Conservation (phyloP, 2,113 vertebrate species). For the Tachysurus fulvidraco region DNA sequence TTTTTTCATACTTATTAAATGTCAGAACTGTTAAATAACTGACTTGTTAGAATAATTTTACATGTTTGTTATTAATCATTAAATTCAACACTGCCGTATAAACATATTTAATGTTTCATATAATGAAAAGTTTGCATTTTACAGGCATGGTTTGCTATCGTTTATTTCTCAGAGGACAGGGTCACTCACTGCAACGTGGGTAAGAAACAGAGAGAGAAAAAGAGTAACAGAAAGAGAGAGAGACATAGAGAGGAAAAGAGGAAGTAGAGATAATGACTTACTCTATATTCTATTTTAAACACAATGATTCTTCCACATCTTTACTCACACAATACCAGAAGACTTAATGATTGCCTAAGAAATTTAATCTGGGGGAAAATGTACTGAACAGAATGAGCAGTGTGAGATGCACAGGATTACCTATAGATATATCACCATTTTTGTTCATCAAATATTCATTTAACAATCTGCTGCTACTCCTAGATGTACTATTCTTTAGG, state of each 20-base stretch:
- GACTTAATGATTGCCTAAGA: neutral
- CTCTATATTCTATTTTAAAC: neutral
- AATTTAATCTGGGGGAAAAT: neutral
- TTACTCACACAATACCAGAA: neutral
- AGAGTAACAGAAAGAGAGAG: neutral
- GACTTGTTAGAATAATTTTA: neutral
- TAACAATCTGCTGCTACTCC: neutral
- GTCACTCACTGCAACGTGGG: neutral
- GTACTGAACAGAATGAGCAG: neutral
- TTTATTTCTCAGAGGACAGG: neutral
- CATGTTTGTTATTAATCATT: neutral
- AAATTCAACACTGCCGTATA: neutral
- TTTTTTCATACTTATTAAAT: neutral
- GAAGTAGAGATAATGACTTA: neutral
- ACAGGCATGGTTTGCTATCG: too few species aligned
- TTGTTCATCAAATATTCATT: constrained; percentile 16
- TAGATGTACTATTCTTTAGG: neutral
- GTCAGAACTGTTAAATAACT: neutral
- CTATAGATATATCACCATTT: neutral
- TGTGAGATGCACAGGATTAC: neutral
- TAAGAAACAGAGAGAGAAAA: neutral
- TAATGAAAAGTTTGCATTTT: neutral
- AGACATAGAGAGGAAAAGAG: neutral
- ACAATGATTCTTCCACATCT: neutral
- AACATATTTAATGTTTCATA: neutral